phyloP scores from a whole-genome alignment of 2,888 invertebrate species.

The Hemaris fuciformis region DNA sequence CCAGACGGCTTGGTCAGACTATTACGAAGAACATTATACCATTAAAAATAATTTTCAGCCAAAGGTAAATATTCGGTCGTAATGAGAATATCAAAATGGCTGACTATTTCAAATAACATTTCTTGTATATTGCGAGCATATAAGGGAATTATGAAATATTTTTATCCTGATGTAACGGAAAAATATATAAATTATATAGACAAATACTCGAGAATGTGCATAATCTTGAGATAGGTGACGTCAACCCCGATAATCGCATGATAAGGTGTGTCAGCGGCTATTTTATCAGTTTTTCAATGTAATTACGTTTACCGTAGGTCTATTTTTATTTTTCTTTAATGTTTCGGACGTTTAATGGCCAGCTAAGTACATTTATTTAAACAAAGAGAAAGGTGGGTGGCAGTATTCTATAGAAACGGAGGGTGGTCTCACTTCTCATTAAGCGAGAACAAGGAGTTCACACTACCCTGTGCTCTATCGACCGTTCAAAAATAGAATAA shows the following conservation, averaged over 20 bases:
- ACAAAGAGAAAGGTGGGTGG: neutral
- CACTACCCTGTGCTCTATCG: neutral
- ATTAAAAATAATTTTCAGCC: neutral
- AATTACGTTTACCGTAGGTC: neutral
- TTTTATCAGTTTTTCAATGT: slow-evolving; percentile 1
- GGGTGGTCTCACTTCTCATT: neutral
- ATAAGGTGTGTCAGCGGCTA: neutral
- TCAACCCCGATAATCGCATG: slow-evolving; percentile 4
- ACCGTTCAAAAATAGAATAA: neutral
- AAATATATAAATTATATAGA: slow-evolving; percentile 13
- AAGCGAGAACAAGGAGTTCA: neutral
- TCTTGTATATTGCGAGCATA: neutral
- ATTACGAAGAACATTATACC: neutral
- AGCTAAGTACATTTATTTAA: neutral
- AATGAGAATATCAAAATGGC: neutral
- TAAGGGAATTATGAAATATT: slow-evolving; percentile 17
- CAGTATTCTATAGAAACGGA: neutral
- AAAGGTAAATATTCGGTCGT: neutral
- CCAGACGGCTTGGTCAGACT: neutral
- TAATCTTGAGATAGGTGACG: slow-evolving; percentile 14
- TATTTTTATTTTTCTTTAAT: neutral
- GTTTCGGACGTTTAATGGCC: neutral
- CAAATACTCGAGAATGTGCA: slow-evolving; percentile 3
- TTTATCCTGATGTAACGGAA: slow-evolving; percentile 20
- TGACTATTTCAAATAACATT: neutral